phyloP scores from a whole-genome alignment of 2,797 vertebrate genomes.

The Halcyon smyrnensis region DNA sequence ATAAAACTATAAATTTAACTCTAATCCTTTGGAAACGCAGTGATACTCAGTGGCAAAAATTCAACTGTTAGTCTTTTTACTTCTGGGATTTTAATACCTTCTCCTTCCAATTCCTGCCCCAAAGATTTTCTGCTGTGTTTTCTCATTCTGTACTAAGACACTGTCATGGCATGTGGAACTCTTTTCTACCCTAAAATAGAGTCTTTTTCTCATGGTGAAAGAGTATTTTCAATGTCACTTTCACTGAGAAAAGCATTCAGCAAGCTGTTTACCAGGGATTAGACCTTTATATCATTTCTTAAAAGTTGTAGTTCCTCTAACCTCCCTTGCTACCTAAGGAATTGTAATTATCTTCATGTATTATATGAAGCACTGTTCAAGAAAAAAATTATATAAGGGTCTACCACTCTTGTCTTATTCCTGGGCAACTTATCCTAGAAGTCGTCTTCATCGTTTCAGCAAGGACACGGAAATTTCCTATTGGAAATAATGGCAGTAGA shows the following conservation, averaged over 20 bases:
- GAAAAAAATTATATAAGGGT: background rate
- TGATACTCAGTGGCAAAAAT: background rate
- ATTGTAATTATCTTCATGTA: background rate
- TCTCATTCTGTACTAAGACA: background rate
- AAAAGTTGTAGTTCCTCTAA: background rate
- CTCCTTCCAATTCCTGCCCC: background rate
- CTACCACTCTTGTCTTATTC: background rate
- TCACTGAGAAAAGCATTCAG: background rate
- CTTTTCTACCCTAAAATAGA: background rate
- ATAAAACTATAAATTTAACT: background rate
- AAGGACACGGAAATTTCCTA: background rate
- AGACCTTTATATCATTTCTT: background rate
- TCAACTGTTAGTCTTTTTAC: background rate
- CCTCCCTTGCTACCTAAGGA: background rate
- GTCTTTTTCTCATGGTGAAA: background rate
- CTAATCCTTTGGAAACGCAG: background rate
- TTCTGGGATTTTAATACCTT: background rate
- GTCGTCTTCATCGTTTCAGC: background rate
- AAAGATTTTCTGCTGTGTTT: background rate
- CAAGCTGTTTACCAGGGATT: background rate
- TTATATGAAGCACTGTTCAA: background rate
- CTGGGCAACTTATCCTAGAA: background rate
- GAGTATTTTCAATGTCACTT: background rate
- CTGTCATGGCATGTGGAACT: background rate
- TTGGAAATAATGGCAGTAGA: background rate